Evolutionary conservation across 2,113 vertebrate genomes (phyloP).

Genomic region (Pygoscelis adeliae): DNA sequence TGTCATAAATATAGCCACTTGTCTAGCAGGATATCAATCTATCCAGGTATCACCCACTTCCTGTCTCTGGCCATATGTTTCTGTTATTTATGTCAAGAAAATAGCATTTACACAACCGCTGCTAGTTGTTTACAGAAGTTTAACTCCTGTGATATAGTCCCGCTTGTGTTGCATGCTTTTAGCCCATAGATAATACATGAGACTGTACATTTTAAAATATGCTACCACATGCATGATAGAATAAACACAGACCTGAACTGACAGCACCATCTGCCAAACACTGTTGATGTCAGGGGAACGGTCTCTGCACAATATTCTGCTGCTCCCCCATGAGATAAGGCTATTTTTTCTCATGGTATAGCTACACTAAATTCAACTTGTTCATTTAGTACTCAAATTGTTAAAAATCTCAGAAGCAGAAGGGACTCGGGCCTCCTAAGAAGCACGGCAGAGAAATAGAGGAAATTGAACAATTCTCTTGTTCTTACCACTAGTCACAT

Average conservation of each 20-base stretch:
- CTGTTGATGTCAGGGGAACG: constrained; percentile 76
- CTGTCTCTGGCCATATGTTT: constrained; percentile 89
- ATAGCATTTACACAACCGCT: constrained; percentile 83
- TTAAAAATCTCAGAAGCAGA: constrained; percentile 41
- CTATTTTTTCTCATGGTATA: constrained; percentile 77
- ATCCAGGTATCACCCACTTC: constrained; percentile 81
- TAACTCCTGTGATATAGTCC: constrained; percentile 81
- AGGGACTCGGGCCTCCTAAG: background rate
- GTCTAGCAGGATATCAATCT: constrained; percentile 76
- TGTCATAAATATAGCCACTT: constrained; percentile 77
- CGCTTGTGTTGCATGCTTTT: constrained; percentile 82
- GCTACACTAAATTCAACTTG: constrained; percentile 75
- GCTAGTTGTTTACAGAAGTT: constrained; percentile 87
- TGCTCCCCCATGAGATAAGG: constrained; percentile 74
- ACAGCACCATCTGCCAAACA: constrained; percentile 88
- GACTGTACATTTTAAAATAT: constrained; percentile 78
- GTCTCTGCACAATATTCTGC: constrained; percentile 72
- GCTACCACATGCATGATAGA: constrained; percentile 83
- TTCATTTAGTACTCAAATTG: constrained; percentile 81
- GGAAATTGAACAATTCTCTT: constrained; percentile 10
- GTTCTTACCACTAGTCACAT: background rate
- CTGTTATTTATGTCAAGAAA: constrained; percentile 88
- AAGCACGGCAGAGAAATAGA: background rate
- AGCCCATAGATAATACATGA: constrained; percentile 86
- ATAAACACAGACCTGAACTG: constrained; percentile 83